These are phyloP conservation scores for Ceratothoa steindachneri DNA, from an alignment of 2,888 invertebrate genomes.

Conservation along the genomic window DNA sequence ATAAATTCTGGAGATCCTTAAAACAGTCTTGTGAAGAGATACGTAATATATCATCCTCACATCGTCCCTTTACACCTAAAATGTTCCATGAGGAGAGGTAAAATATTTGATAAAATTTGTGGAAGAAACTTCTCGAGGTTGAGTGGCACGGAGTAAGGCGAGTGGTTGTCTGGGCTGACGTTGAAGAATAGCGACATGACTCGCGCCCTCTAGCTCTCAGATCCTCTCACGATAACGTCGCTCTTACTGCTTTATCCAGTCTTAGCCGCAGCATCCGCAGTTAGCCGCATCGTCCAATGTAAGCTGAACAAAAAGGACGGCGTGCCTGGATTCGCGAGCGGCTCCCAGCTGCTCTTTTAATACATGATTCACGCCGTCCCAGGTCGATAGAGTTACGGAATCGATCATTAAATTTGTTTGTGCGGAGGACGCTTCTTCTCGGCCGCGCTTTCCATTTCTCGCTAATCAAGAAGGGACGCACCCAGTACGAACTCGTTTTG, in stretches of 20 bases:
- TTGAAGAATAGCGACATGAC: slow-evolving; percentile 27
- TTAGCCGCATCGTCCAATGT: background rate
- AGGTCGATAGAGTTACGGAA: background rate
- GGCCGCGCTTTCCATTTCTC: background rate
- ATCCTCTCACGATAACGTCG: slow-evolving; percentile 15
- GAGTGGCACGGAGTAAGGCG: slow-evolving; percentile 7
- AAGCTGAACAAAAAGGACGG: background rate
- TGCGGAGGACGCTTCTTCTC: too few relatives aligned
- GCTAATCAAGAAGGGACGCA: too few relatives aligned
- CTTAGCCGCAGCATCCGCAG: background rate
- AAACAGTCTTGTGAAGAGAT: too few relatives aligned
- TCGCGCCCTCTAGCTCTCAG: slow-evolving; percentile 7
- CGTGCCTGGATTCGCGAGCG: background rate
- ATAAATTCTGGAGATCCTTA: too few relatives aligned
- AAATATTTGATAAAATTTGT: background rate
- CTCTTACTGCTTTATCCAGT: slow-evolving; percentile 14
- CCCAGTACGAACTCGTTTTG: too few relatives aligned
- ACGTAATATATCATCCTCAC: background rate
- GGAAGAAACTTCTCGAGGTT: background rate
- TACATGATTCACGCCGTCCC: background rate
- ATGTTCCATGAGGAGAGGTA: background rate
- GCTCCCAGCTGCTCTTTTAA: background rate
- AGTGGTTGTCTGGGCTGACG: slow-evolving; percentile 23
- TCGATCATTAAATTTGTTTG: background rate
- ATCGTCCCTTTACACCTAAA: background rate